Conservation (phyloP, 2,888 invertebrate species). For the Deilephila elpenor region DNA sequence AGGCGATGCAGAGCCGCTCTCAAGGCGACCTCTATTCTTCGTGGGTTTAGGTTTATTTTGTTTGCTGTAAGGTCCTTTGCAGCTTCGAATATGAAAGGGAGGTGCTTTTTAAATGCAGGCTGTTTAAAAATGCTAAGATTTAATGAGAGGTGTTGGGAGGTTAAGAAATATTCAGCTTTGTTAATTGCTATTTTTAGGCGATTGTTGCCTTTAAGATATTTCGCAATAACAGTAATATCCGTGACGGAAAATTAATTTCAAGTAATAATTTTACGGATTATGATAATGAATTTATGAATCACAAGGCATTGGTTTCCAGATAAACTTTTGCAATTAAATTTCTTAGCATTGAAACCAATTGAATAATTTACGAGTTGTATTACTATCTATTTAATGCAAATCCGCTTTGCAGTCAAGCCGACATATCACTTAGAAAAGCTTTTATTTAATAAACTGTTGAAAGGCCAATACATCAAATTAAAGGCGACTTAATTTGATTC, state of each 20-base stretch:
- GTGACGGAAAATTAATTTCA: slow-evolving; percentile 18
- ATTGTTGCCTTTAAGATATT: slow-evolving; percentile 4
- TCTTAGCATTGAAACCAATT: background rate
- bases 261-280: slow-evolving; percentile 23
- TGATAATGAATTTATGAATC: background rate
- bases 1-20: slow-evolving; percentile 45
- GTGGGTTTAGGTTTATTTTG: slow-evolving; percentile 38
- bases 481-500: no score
- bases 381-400: no score
- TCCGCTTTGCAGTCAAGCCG: no score
- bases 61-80: slow-evolving; percentile 33
- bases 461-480: no score
- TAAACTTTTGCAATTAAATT: background rate
- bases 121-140: slow-evolving; percentile 22
- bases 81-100: slow-evolving; percentile 38
- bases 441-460: no score
- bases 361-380: no score
- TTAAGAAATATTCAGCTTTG: background rate
- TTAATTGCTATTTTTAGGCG: background rate
- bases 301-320: background rate
- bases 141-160: slow-evolving; percentile 14
- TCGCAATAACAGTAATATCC: slow-evolving; percentile 11
- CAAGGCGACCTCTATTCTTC: slow-evolving; percentile 49
- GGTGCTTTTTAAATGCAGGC: slow-evolving; percentile 28
- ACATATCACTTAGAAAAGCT: no score